Conservation (phyloP, 1,140 invertebrate genomes). For the Chymomyza costata region DNA sequence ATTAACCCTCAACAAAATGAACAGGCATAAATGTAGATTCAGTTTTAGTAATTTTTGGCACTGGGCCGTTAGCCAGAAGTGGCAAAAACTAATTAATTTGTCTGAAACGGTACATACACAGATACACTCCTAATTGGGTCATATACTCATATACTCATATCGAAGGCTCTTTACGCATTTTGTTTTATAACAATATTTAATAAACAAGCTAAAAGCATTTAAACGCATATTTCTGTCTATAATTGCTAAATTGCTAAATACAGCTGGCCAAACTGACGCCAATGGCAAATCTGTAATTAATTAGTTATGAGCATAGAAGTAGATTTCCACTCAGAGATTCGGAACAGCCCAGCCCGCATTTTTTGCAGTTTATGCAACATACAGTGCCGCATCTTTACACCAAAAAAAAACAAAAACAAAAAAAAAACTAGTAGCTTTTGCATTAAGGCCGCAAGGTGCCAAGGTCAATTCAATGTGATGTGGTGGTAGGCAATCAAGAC, state of each 20-base stretch:
- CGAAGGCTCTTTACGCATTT: slow-evolving; percentile 10
- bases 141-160: too few relatives aligned
- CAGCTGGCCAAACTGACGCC: slow-evolving; percentile 1
- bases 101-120: not conserved
- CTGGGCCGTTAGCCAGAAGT: slow-evolving; percentile 19
- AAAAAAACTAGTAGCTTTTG: slow-evolving; percentile 31
- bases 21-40: slow-evolving; percentile 6
- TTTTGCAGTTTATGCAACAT: too few relatives aligned
- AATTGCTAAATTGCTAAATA: slow-evolving; percentile 27
- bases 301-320: slow-evolving; percentile 46
- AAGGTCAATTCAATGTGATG: too few relatives aligned
- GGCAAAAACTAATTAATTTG: slow-evolving; percentile 20
- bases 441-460: not conserved
- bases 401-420: too few relatives aligned
- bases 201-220: slow-evolving; percentile 28
- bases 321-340: too few relatives aligned
- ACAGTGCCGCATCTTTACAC: slow-evolving; percentile 21
- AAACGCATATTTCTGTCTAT: slow-evolving; percentile 42
- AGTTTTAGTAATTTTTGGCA: slow-evolving; percentile 9
- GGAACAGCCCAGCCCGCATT: slow-evolving; percentile 40
- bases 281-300: slow-evolving; percentile 38
- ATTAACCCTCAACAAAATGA: too few relatives aligned
- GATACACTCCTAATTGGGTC: slow-evolving; percentile 28
- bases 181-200: slow-evolving; percentile 20
- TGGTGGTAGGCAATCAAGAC: too few relatives aligned